These are phyloP conservation scores for Pagrus major DNA, from an alignment of 2,113 vertebrate species.

Conservation along the genomic window DNA sequence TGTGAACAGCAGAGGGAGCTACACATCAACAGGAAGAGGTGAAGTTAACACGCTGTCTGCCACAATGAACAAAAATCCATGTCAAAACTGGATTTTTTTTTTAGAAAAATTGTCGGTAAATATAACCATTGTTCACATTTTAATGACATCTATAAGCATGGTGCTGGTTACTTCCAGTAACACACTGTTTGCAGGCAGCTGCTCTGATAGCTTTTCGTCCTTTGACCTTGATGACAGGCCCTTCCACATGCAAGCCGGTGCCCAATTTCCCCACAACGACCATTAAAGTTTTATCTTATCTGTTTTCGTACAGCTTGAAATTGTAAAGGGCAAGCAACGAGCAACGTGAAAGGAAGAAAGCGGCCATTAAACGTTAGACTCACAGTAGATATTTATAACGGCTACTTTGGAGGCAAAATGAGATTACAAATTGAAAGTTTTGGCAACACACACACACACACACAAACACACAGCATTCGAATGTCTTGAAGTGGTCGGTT, in stretches of 20 bases:
- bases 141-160: conserved; percentile 6
- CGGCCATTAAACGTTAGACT: conserved; percentile 36
- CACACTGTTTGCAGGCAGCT: conserved; percentile 28
- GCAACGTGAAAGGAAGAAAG: conserved; percentile 46
- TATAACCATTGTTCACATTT: conserved; percentile 11
- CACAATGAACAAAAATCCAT: conserved; percentile 12
- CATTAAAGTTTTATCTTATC: conserved; percentile 59
- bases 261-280: conserved; percentile 35
- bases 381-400: conserved; percentile 29
- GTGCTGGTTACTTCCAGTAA: conserved; percentile 14
- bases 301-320: conserved; percentile 45
- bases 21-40: conserved; percentile 24
- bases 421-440: conserved; percentile 57
- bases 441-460: conserved; percentile 46
- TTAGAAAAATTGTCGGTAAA: conserved; percentile 34
- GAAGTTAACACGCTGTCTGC: conserved; percentile 29
- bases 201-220: conserved; percentile 37
- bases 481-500: conserved; percentile 55
- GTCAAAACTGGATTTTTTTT: conserved; percentile 11
- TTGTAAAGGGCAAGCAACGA: conserved; percentile 44
- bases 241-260: conserved; percentile 32
- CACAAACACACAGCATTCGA: conserved; percentile 19
- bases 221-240: conserved; percentile 54
- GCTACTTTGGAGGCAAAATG: conserved; percentile 40
- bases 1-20: conserved; percentile 69